phyloP scores from a whole-genome alignment of 2,797 vertebrate species.

The Pipistrellus pygmaeus region DNA sequence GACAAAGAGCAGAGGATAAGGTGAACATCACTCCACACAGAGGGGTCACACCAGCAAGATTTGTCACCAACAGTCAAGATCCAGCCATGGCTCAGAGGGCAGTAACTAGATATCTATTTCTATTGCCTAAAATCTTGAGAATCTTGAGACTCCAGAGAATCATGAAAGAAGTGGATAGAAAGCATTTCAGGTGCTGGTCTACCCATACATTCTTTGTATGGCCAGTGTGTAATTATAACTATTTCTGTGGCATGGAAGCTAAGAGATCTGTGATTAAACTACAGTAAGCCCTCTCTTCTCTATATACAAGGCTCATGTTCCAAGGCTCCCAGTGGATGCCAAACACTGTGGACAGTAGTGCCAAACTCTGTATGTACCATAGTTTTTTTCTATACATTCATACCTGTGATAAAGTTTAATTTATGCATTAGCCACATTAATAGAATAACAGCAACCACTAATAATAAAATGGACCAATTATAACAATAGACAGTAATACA shows the following conservation, averaged over 20 bases:
- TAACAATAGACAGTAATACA: background rate
- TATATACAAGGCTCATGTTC: background rate
- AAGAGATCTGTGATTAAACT: background rate
- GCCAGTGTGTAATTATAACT: background rate
- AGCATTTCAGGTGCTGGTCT: background rate
- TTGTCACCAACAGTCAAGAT: background rate
- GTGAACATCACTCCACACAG: background rate
- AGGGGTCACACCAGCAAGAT: background rate
- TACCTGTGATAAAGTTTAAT: background rate
- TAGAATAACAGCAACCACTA: background rate
- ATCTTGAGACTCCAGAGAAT: background rate
- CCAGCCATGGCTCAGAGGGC: background rate
- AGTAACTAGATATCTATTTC: background rate
- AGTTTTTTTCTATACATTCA: background rate
- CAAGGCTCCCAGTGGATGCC: background rate
- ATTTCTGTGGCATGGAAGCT: background rate
- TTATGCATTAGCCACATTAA: background rate
- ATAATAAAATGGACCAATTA: background rate
- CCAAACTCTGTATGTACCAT: background rate
- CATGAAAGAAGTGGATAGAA: background rate
- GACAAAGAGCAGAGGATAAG: background rate
- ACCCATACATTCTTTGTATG: accelerated
- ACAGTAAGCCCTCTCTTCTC: too few species aligned
- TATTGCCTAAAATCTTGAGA: background rate
- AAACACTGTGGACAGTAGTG: background rate